Evolutionary conservation across 1,140 invertebrate species (phyloP).

Genomic region (Luehdorfia chinensis): DNA sequence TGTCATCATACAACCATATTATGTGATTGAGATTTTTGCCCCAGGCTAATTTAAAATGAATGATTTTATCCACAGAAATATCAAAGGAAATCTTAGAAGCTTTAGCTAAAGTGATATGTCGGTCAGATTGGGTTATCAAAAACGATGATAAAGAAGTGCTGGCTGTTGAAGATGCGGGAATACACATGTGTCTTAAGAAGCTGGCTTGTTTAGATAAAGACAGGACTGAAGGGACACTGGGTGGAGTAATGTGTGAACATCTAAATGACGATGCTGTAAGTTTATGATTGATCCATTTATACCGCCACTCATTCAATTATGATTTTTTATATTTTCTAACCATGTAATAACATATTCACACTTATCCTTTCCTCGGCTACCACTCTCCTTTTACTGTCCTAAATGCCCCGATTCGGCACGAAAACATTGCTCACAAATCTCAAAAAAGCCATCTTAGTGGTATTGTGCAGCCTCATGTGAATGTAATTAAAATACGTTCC

Average conservation of each 20-base stretch:
- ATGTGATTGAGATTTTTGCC: no score
- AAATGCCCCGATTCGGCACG: not conserved
- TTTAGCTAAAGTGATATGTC: constrained; percentile 53
- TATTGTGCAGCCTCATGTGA: no score
- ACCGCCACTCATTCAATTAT: no score
- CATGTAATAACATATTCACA: no score
- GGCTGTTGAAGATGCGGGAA: constrained; percentile 87
- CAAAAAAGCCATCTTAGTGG: no score
- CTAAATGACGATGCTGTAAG: constrained; percentile 58
- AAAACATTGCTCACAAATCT: no score
- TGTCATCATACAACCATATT: no score
- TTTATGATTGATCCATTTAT: constrained; percentile 20
- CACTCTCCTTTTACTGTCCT: not conserved
- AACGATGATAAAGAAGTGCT: constrained; percentile 71
- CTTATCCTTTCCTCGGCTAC: no score
- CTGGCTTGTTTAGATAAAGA: constrained; percentile 82
- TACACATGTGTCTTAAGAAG: constrained; percentile 90
- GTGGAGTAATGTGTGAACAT: constrained; percentile 45
- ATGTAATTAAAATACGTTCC: no score
- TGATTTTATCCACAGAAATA: constrained; percentile 38
- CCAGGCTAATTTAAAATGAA: no score
- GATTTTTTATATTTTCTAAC: no score
- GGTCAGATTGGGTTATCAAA: constrained; percentile 52
- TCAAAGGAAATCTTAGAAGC: constrained; percentile 51
- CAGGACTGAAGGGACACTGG: constrained; percentile 42